A percentile compares a stretch with the other conserved stretches of the same genome.
Conservation (phyloP, 2,888 invertebrate species). For the Leucoma salicis region DNA sequence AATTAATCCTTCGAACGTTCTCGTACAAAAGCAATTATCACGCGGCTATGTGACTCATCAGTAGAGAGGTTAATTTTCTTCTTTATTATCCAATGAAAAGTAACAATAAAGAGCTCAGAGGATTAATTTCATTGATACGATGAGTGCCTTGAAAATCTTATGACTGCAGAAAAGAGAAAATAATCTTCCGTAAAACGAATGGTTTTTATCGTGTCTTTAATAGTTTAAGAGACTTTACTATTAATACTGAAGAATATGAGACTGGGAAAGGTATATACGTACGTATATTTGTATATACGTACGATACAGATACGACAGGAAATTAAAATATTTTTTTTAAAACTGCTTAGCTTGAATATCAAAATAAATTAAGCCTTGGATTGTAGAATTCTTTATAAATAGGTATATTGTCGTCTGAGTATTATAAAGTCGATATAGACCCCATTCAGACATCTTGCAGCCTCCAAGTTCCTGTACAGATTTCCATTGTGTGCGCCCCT, state of each 20-base stretch:
- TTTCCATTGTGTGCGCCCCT: constrained; percentile 60
- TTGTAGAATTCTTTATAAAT: constrained; percentile 47
- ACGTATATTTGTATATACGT: neutral
- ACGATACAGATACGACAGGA: neutral
- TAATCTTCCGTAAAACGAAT: neutral
- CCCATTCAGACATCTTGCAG: constrained; percentile 53
- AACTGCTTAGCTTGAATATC: constrained; percentile 34
- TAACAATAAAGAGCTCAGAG: constrained; percentile 20
- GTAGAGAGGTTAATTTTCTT: constrained; percentile 36
- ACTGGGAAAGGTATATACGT: neutral
- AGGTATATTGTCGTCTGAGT: constrained; percentile 49
- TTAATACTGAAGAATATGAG: too few relatives aligned
- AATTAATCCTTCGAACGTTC: constrained; percentile 40
- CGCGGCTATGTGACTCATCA: constrained; percentile 33
- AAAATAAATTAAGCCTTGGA: constrained; percentile 45
- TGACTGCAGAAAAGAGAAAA: constrained; percentile 8
- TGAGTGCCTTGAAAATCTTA: constrained; percentile 1
- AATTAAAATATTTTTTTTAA: neutral
- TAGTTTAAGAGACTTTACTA: too few relatives aligned
- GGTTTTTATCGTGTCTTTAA: too few relatives aligned
- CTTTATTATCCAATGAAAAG: constrained; percentile 28
- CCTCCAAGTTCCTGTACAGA: constrained; percentile 39
- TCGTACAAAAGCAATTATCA: constrained; percentile 40
- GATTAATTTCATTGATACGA: constrained; percentile 15
- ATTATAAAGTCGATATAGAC: constrained; percentile 59